A percentile compares a stretch with the other conserved stretches of the same genome.
Evolutionary conservation across 2,113 vertebrate species (phyloP).

Genomic region (Noturus placidus): DNA sequence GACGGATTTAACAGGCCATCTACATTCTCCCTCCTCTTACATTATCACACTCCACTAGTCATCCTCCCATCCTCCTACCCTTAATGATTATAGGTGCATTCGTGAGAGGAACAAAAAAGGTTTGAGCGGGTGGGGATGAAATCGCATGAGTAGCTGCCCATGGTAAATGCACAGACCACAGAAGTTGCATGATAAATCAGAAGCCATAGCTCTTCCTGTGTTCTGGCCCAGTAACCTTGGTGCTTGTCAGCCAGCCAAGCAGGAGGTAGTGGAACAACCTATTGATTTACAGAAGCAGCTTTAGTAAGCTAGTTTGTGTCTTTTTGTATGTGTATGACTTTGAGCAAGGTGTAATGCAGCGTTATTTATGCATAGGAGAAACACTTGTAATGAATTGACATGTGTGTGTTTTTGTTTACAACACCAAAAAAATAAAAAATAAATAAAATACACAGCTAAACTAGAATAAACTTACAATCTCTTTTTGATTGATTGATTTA

Average conservation of each 20-base stretch:
- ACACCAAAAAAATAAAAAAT: background rate
- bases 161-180: constrained; percentile 12
- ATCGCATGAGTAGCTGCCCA: constrained; percentile 32
- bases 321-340: constrained; percentile 22
- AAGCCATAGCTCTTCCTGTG: constrained; percentile 31
- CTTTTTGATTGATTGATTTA: background rate
- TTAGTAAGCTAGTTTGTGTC: constrained; percentile 21
- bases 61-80: background rate
- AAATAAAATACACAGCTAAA: background rate
- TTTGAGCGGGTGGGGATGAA: background rate
- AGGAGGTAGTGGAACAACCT: constrained; percentile 28
- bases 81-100: constrained; percentile 7
- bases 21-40: constrained; percentile 23
- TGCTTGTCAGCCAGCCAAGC: constrained; percentile 11
- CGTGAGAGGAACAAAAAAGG: constrained; percentile 2
- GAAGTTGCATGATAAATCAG: constrained; percentile 31
- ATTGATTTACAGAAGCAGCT: constrained; percentile 31
- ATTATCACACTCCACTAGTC: background rate
- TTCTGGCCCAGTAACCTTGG: constrained; percentile 40
- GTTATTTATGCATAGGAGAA: background rate
- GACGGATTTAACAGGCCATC: constrained; percentile 28
- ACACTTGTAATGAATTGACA: background rate
- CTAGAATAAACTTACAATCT: background rate
- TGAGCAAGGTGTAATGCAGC: constrained; percentile 6
- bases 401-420: background rate